Evolutionary conservation across 1,140 invertebrate genomes (phyloP).

Genomic region (Sminthurides bifidus): DNA sequence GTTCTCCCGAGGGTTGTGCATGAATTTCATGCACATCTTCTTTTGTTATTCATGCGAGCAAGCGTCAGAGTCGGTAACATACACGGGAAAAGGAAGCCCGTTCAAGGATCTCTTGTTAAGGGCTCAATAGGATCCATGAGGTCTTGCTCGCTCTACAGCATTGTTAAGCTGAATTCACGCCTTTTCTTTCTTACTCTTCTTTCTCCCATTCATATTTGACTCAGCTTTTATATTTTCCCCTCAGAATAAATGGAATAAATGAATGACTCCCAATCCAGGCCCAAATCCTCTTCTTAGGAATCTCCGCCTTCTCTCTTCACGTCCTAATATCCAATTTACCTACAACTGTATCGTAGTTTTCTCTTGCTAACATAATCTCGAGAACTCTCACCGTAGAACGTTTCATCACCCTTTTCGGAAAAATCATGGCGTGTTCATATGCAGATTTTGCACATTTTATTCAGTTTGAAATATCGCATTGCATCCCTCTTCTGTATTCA

Average conservation of each 20-base stretch:
- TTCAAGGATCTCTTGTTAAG: too few relatives aligned
- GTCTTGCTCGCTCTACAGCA: conserved; percentile 8
- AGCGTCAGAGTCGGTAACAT: too few relatives aligned
- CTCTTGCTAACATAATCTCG: background rate
- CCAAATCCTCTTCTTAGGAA: background rate
- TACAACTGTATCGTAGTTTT: conserved; percentile 7
- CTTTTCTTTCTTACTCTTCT: conserved; percentile 10
- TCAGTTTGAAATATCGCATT: background rate
- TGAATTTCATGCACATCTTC: too few relatives aligned
- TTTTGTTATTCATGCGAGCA: too few relatives aligned
- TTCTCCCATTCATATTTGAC: conserved; percentile 13
- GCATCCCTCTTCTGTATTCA: background rate
- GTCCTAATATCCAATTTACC: conserved; percentile 9
- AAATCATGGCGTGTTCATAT: too few relatives aligned
- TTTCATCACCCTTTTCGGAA: too few relatives aligned
- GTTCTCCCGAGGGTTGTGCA: too few relatives aligned
- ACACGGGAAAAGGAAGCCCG: too few relatives aligned
- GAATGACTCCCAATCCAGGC: conserved; percentile 9
- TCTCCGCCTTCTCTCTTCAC: background rate
- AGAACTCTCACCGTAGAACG: background rate
- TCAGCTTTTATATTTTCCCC: conserved; percentile 10
- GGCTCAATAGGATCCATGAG: too few relatives aligned
- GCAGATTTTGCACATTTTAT: too few relatives aligned
- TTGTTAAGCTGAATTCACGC: conserved; percentile 10
- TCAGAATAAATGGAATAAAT: conserved; percentile 12